phyloP scores from a whole-genome alignment of 2,888 invertebrate species.

The Metallyticus violacea region DNA sequence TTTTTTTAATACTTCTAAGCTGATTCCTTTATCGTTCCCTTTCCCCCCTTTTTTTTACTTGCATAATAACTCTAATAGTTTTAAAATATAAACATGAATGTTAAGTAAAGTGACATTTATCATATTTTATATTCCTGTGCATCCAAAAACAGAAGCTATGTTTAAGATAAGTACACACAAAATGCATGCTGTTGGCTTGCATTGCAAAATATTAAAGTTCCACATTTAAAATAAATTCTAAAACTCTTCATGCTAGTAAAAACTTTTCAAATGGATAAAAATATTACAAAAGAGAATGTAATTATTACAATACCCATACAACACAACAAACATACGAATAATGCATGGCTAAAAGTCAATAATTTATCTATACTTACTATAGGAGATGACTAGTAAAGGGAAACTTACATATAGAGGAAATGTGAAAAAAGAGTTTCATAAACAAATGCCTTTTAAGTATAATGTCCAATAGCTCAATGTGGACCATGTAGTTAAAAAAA shows the following conservation, averaged over 20 bases:
- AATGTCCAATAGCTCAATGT: not conserved
- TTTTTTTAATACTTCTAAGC: too few species aligned
- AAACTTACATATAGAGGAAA: not conserved
- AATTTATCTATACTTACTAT: not conserved
- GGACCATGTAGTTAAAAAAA: not conserved
- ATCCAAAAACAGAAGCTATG: not conserved
- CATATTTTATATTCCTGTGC: not conserved
- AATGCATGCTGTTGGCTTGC: not conserved
- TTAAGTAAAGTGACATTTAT: too few species aligned
- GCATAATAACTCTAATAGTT: too few species aligned
- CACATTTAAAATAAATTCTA: not conserved
- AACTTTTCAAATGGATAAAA: not conserved
- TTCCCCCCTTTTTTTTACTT: too few species aligned
- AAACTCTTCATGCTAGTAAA: not conserved
- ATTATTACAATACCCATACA: not conserved
- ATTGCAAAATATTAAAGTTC: not conserved
- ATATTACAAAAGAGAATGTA: not conserved
- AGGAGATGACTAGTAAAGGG: constrained; percentile 6
- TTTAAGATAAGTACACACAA: not conserved
- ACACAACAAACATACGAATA: not conserved
- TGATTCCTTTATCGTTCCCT: too few species aligned
- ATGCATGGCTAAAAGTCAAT: not conserved
- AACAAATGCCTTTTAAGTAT: not conserved
- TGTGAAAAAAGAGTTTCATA: not conserved
- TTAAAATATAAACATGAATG: too few species aligned